Evolutionary conservation across 2,797 vertebrate species (phyloP), one percentile per base, ranked within the genome.

Genomic region (Phataginus tetradactyla): DNA sequence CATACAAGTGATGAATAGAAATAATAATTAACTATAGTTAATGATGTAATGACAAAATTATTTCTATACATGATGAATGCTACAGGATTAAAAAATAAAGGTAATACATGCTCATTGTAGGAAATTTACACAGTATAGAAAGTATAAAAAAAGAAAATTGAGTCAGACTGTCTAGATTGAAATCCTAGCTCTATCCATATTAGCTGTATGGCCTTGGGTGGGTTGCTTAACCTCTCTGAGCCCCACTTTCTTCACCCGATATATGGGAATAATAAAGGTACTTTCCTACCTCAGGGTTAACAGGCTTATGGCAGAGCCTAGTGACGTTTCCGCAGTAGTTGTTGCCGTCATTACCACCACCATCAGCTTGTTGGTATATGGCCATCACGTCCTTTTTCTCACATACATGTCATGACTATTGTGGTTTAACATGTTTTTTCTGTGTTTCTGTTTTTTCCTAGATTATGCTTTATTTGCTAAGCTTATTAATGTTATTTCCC

Each of bases 11-110:
- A 97, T 97, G 96, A 97, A 97, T 97, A 97, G 96, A 97, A 97
- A 97, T 97, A 96, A 95, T 97, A 96, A 97, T 98, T 98, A 98
- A 97, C 96, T 97, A 53, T 85, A 94, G 92, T 96, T 97, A 97
- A 96, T 96, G 97, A 97, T 97, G 81, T 98, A 97, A 98, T 98
- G 97, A 97, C 94, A 92, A 94, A 97, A 97, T 97, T 97, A 94
- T 97, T 98, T 97, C 97, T 95, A 49, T 89, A 95, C 94, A 88
- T 0, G 23, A 90, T 96, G 92, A 96, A 96, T 96, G 94, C 88
- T 96, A 92, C 90, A 51, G 92, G 90, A 96, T 97, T 96, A 75
- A 95, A 97, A 97, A 96, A 90, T 97, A 97, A 98, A 97, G 92
- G 78, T 95, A 94, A 97, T 95, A 95, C 10, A 3, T 94, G 68